These are phyloP conservation scores for Falco novaeseelandiae DNA, from an alignment of 2,797 vertebrate species.

Conservation along the genomic window DNA sequence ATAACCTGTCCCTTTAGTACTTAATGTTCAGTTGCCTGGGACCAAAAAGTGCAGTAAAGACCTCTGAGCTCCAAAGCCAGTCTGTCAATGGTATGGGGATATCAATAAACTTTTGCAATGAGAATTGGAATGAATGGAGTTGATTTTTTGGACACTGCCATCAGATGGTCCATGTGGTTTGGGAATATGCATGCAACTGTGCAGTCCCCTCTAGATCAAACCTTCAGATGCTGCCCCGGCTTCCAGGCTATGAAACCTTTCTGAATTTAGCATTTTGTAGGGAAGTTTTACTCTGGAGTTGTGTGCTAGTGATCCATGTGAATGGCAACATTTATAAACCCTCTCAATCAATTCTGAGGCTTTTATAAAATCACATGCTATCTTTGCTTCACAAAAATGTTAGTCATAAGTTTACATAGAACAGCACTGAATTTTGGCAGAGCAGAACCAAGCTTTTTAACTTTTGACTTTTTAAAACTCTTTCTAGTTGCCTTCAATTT, in stretches of 20 bases:
- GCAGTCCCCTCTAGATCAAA: background rate
- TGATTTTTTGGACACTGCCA: background rate
- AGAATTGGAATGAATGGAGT: rapidly evolving
- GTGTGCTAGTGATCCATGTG: background rate
- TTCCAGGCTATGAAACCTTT: background rate
- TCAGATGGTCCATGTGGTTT: background rate
- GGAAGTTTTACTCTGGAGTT: background rate
- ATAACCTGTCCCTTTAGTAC: background rate
- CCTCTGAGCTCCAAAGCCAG: background rate
- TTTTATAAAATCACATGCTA: background rate
- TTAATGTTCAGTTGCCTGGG: background rate
- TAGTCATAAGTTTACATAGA: background rate
- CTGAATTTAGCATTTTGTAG: background rate
- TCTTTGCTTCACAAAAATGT: background rate
- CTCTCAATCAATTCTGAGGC: background rate
- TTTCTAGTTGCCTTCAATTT: background rate
- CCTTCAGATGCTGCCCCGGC: background rate
- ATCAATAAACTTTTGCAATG: background rate
- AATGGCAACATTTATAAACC: background rate
- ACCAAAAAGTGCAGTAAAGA: background rate
- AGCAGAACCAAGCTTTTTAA: background rate
- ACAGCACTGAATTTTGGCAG: background rate
- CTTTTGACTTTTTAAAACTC: background rate
- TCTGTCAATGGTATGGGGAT: rapidly evolving
- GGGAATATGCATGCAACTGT: background rate